Conservation (phyloP, 1,140 invertebrate species). For the Scaptomyza hsui region DNA sequence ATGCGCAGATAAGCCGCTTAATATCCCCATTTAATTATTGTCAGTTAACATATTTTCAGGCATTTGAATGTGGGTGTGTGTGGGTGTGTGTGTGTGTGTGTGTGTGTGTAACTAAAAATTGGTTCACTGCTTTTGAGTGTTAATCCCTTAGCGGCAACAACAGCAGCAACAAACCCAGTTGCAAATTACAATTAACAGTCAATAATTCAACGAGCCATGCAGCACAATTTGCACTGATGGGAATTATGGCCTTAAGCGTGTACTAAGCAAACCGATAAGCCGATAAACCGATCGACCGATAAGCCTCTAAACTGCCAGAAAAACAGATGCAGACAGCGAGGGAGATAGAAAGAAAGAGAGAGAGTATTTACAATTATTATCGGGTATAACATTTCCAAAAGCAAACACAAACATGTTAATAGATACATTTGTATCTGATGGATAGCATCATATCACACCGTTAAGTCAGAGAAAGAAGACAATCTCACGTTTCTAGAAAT, state of each 20-base stretch:
- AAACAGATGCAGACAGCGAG: conserved; percentile 8
- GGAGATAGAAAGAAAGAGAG: no score
- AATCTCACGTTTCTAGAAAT: no score
- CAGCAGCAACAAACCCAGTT: not conserved
- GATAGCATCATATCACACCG: not conserved
- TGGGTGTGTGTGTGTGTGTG: not conserved
- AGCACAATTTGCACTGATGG: conserved; percentile 52
- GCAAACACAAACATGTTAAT: no score
- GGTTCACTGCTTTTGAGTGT: not conserved
- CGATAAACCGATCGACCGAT: not conserved
- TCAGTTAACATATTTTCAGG: conserved; percentile 29
- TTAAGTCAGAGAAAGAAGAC: no score
- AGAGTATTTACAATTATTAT: not conserved
- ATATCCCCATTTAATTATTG: conserved; percentile 37
- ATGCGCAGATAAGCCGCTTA: conserved; percentile 41
- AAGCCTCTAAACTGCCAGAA: conserved; percentile 3
- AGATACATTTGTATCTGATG: not conserved
- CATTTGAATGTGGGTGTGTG: not conserved
- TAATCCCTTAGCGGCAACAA: conserved; percentile 31
- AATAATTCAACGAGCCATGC: conserved; percentile 54
- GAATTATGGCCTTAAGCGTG: conserved; percentile 38
- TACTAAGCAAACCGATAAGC: conserved; percentile 31
- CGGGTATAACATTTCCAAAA: not conserved
- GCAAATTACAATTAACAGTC: conserved; percentile 57
- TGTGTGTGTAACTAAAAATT: conserved; percentile 11